phyloP scores from a whole-genome alignment of 2,888 invertebrate genomes.

The Aspidiotus rigidus region DNA sequence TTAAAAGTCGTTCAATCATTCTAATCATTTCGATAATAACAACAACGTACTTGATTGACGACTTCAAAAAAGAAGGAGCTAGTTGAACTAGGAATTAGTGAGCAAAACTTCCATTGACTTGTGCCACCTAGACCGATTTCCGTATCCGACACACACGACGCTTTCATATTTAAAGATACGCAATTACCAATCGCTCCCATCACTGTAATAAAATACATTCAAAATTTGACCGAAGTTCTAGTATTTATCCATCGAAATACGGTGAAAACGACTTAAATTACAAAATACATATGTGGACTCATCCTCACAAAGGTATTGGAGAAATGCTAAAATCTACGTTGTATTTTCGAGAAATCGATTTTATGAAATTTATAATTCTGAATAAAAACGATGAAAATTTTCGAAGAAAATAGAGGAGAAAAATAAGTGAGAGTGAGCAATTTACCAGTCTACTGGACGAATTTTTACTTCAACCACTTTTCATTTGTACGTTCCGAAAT shows the following conservation, averaged over 20 bases:
- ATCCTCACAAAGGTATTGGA: too few relatives aligned
- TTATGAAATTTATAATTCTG: too few relatives aligned
- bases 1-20: neutral
- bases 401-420: too few relatives aligned
- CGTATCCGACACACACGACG: slow-evolving; percentile 85
- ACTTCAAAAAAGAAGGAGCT: slow-evolving; percentile 95
- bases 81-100: slow-evolving; percentile 83
- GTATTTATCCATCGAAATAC: neutral
- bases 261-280: neutral
- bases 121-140: slow-evolving; percentile 98
- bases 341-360: too few relatives aligned
- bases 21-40: neutral
- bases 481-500: too few relatives aligned
- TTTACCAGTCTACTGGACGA: too few relatives aligned
- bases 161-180: slow-evolving; percentile 85
- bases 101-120: slow-evolving; percentile 96
- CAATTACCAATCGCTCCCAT: slow-evolving; percentile 95
- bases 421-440: too few relatives aligned
- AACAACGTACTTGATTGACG: slow-evolving; percentile 52
- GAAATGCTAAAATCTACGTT: too few relatives aligned
- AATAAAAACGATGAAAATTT: too few relatives aligned
- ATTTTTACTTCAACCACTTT: too few relatives aligned
- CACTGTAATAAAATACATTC: slow-evolving; percentile 46
- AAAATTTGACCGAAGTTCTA: neutral
- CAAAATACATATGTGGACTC: neutral